phyloP scores from a whole-genome alignment of 2,113 vertebrate genomes.

The Labeo catla region DNA sequence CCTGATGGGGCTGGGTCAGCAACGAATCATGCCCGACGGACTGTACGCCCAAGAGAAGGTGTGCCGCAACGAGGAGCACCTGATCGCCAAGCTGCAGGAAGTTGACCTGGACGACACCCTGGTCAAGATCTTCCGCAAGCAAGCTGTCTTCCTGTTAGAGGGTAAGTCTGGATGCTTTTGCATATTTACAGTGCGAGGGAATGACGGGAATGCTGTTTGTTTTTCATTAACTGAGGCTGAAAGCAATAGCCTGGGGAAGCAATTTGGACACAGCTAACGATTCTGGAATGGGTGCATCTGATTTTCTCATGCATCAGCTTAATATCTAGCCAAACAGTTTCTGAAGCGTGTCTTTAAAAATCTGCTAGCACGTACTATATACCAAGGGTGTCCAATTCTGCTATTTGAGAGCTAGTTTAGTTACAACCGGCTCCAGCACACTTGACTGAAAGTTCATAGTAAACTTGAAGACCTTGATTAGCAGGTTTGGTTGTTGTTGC shows the following conservation, averaged over 20 bases:
- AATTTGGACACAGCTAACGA: neutral
- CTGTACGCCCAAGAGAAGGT: constrained; percentile 96
- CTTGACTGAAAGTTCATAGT: neutral
- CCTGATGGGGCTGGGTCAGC: constrained; percentile 92
- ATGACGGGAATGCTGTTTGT: neutral
- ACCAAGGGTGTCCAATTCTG: neutral
- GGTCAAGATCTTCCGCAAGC: constrained; percentile 94
- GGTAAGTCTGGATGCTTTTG: constrained; percentile 72
- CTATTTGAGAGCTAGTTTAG: neutral
- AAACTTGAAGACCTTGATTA: neutral
- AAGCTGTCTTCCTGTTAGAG: constrained; percentile 93
- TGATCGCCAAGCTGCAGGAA: constrained; percentile 92
- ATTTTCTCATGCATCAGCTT: neutral
- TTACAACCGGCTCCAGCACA: neutral
- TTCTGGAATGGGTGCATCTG: constrained; percentile 1
- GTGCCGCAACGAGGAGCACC: constrained; percentile 93
- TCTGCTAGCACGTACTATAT: neutral
- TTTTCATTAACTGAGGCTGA: constrained; percentile 21
- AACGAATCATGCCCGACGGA: constrained; percentile 94
- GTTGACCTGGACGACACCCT: constrained; percentile 86
- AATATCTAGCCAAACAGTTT: neutral
- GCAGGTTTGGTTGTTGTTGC: neutral
- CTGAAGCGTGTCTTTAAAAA: neutral
- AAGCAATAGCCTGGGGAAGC: neutral
- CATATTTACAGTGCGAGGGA: neutral